Percentiles rank a stretch among this genome's conserved stretches.
These are phyloP conservation scores for Phrynosoma platyrhinos DNA, from an alignment of 2,113 vertebrate species.

Conservation along the genomic window DNA sequence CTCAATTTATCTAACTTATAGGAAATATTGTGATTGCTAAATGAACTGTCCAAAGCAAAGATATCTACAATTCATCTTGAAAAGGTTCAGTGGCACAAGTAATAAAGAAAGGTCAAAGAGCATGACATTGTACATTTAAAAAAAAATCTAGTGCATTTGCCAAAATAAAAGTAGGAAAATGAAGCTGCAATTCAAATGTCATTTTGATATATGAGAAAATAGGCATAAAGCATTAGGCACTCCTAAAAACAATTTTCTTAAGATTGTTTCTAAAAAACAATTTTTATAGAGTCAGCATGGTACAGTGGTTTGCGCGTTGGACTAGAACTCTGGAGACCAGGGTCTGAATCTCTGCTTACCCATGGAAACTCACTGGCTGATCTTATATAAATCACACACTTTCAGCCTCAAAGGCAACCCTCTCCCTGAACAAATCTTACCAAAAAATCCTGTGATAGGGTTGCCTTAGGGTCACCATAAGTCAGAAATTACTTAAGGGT, in stretches of 20 bases:
- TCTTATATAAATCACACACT: no score
- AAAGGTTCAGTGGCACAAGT: slow-evolving; percentile 67
- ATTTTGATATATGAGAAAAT: background rate
- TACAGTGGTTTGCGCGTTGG: no score
- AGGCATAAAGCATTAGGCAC: background rate
- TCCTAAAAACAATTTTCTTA: background rate
- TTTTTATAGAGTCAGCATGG: no score
- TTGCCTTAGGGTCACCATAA: no score
- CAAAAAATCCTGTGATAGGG: no score
- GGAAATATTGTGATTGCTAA: slow-evolving; percentile 76
- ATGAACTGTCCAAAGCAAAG: slow-evolving; percentile 74
- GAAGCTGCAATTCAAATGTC: background rate
- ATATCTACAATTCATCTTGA: slow-evolving; percentile 75
- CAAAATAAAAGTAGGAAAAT: slow-evolving; percentile 12
- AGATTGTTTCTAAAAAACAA: no score
- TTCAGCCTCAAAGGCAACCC: no score
- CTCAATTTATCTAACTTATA: slow-evolving; percentile 81
- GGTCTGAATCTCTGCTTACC: no score
- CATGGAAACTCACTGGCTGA: no score
- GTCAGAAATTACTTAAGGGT: no score
- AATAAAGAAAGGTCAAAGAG: slow-evolving; percentile 75
- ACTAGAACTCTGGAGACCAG: no score
- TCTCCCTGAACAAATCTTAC: no score
- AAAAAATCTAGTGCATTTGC: slow-evolving; percentile 64
- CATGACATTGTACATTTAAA: slow-evolving; percentile 63